Base-by-base conservation (phyloP, 1,140 invertebrate genomes). In the Danaus plexippus region DNA sequence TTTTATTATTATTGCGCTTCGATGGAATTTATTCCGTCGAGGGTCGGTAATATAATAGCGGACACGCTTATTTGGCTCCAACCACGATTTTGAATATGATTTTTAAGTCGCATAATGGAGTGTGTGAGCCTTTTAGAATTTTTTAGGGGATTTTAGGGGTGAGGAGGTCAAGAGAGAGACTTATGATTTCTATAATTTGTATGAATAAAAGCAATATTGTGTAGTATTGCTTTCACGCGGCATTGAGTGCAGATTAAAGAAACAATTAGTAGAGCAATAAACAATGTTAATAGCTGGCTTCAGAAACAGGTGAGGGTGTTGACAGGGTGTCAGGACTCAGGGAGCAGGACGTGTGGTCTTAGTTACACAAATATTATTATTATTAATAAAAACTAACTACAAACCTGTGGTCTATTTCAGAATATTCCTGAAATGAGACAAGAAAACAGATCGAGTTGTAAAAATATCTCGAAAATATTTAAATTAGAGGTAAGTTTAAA, bases 1-100 rank as follows among this genome's bases (percentile, higher is more conserved):
- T 85, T 86, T 86, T 86, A 86, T 86, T 86, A 84, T 86, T 86
- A 86, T 86, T 86, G 79, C 77, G 80, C 83, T 82, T 77, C 79
- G 77, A 82, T 82, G 82, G 81, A 82, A 82, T 82, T 81, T 80
- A 77, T 75, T 70, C 68, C 56, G 58, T 59, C 61, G 59, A 77
- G 77, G 77, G 77, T 73, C 74, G 67, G 67, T 73, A 74, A 76
- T 75, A 71, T 69, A 80, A 80, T 77, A 74, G 64, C 69, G 67
- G 70, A 59, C 66, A 74, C 75, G 73, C 71, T 75, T 66, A 73
- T 76, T 81, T 76, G 66, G 63, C 59, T 58, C 61, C 59, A 59
- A 64, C 61, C 59, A 61, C 70, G 73, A 71, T 78, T 85, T 85
- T 84, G 82, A 85, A 82, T 86, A 84, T 77, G 73, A 80, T 81